Percentiles rank a stretch among this genome's conserved stretches.
Evolutionary conservation across 2,888 invertebrate species (phyloP).

Genomic region (Trissoscelio sp.): DNA sequence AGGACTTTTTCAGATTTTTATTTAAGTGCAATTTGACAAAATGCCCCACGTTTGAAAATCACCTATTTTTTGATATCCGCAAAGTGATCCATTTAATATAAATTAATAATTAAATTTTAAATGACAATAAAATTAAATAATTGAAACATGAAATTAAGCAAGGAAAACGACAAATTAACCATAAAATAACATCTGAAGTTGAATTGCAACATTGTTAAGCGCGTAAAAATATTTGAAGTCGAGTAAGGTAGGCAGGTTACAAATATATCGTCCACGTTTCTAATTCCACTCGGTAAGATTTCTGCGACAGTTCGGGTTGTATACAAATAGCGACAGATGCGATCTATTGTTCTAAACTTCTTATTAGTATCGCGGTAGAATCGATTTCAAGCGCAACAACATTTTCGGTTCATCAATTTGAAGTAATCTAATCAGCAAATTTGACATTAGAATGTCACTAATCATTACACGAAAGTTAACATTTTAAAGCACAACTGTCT

Average conservation of each 20-base stretch:
- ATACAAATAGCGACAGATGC: constrained; percentile 61
- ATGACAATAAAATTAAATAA: too few species aligned
- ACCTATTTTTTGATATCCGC: too few species aligned
- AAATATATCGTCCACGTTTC: constrained; percentile 52
- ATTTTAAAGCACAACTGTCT: constrained; percentile 1
- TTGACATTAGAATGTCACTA: too few species aligned
- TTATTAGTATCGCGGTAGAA: constrained; percentile 47
- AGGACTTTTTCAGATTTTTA: too few species aligned
- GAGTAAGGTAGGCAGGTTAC: constrained; percentile 25
- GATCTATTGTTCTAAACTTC: constrained; percentile 50
- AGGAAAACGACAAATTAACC: too few species aligned
- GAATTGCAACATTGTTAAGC: constrained; percentile 6
- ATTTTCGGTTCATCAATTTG: too few species aligned
- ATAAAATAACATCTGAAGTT: background rate
- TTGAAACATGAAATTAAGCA: too few species aligned
- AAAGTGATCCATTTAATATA: too few species aligned
- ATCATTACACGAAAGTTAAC: too few species aligned
- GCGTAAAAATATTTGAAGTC: constrained; percentile 32
- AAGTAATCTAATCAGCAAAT: background rate
- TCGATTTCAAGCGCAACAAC: constrained; percentile 42
- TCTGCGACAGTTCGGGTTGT: constrained; percentile 38
- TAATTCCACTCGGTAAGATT: constrained; percentile 50
- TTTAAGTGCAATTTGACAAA: too few species aligned
- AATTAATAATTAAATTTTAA: too few species aligned
- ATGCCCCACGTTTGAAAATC: too few species aligned